Evolutionary conservation across 2,888 invertebrate species (phyloP), one percentile per base, ranked within the genome.

Genomic region (Allophyes oxyacanthae): DNA sequence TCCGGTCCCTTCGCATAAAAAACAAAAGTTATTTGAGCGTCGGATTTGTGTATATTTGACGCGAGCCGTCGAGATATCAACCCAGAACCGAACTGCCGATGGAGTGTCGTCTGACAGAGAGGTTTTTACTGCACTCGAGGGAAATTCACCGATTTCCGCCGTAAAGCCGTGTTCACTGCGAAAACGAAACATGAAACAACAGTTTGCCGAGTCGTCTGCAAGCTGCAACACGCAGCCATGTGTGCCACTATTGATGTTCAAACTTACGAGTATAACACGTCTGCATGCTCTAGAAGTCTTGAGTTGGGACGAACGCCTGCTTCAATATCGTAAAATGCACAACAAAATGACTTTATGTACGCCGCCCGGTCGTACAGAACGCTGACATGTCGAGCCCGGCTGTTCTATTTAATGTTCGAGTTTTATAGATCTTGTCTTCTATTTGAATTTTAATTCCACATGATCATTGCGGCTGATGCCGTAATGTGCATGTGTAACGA

Each of bases 81-180:
- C 82, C 81, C 74, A 67, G 82, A 78, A 85, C 82, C 82, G 83
- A 88, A 89, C 83, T 85, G 78, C 81, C 83, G 83, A 81, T 77
- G 78, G 77, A 77, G 78, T 83, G 84, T 86, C 82, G 83, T 81
- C 85, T 83, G 85, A 86, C 86, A 74, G 79, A 82, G 81, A 80
- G 82, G 78, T 81, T 87, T 89, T 89, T 91, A 93, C 84, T 83
- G 81, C 86, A 86, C 93, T 88, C 92, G 44, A 58, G 92, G 93
- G 93, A 93, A 92, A 92, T 93, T 84, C 85, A 72, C 79, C 86
- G 88, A 91, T 89, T 89, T 88, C 79, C 72, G 80, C 76, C 79
- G 82, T 87, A 86, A 87, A 87, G 83, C 79, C 74, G 73, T 75
- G 79, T 83, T 78, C 82, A 81, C 76, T 76, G 63, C 66, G 64